phyloP scores from a whole-genome alignment of 2,113 vertebrate species.

The Larimichthys polyactis region DNA sequence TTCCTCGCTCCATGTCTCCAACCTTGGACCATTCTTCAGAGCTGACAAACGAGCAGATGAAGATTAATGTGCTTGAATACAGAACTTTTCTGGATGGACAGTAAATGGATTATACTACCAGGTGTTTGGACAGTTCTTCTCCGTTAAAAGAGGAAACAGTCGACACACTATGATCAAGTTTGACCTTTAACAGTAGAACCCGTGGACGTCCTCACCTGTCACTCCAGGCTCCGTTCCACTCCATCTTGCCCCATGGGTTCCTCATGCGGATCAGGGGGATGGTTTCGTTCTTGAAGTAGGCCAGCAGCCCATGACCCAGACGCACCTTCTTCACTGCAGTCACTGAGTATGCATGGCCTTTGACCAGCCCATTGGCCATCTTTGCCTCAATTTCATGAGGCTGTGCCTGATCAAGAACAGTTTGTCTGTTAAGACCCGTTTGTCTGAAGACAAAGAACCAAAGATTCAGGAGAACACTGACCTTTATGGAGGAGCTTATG shows the following conservation, averaged over 20 bases:
- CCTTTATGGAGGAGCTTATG: conserved; percentile 91
- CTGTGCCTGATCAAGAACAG: conserved; percentile 68
- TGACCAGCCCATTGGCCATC: conserved; percentile 87
- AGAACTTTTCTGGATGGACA: neutral
- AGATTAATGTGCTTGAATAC: neutral
- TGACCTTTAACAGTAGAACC: neutral
- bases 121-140: neutral
- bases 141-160: neutral
- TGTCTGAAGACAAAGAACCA: neutral
- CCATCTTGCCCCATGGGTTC: conserved; percentile 93
- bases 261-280: conserved; percentile 93
- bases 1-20: conserved; percentile 85
- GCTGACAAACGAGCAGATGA: conserved; percentile 71
- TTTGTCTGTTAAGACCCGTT: no score
- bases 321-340: conserved; percentile 89
- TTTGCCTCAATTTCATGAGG: conserved; percentile 80
- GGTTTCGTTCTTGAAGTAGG: conserved; percentile 88
- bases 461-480: conserved; percentile 3
- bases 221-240: conserved; percentile 95
- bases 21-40: conserved; percentile 95
- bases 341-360: conserved; percentile 92
- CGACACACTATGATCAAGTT: neutral
- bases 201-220: conserved; percentile 86
- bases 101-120: no score
- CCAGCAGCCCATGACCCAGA: conserved; percentile 85